Conservation (phyloP, 1,140 invertebrate species). For the Bilobella aurantiaca region DNA sequence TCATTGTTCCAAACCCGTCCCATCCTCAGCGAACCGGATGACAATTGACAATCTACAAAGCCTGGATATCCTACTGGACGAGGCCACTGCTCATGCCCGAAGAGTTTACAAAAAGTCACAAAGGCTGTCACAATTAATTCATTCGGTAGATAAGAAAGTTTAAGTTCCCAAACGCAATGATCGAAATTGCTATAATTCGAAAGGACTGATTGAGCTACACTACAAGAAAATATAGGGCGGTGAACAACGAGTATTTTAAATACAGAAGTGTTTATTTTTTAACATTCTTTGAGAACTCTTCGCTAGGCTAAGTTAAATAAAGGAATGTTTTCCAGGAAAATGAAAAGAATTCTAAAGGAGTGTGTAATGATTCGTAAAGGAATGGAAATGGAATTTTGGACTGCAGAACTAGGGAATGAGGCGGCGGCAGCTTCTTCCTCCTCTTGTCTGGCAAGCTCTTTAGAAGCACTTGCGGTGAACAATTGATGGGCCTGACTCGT, state of each 20-base stretch:
- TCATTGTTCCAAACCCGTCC: background rate
- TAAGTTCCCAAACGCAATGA: no score
- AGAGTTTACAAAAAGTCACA: constrained; percentile 2
- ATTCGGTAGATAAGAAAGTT: background rate
- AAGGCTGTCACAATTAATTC: background rate
- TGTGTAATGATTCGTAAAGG: background rate
- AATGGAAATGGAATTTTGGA: constrained; percentile 4
- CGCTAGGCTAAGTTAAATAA: background rate
- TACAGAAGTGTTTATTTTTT: background rate
- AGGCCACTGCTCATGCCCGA: background rate
- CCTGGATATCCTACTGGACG: background rate
- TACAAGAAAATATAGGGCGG: no score
- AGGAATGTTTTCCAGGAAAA: background rate
- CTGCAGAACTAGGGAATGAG: background rate
- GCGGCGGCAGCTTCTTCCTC: constrained; percentile 9
- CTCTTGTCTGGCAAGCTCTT: background rate
- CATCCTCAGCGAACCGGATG: background rate
- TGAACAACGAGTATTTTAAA: background rate
- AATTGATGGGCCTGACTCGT: constrained; percentile 61
- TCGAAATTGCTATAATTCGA: no score
- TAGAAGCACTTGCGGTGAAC: constrained; percentile 12
- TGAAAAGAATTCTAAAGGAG: background rate
- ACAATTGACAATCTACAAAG: background rate
- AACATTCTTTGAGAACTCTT: background rate
- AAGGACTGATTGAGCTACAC: no score